Evolutionary conservation across 2,797 vertebrate genomes (phyloP).

Genomic region (Pangasius mekongensis): DNA sequence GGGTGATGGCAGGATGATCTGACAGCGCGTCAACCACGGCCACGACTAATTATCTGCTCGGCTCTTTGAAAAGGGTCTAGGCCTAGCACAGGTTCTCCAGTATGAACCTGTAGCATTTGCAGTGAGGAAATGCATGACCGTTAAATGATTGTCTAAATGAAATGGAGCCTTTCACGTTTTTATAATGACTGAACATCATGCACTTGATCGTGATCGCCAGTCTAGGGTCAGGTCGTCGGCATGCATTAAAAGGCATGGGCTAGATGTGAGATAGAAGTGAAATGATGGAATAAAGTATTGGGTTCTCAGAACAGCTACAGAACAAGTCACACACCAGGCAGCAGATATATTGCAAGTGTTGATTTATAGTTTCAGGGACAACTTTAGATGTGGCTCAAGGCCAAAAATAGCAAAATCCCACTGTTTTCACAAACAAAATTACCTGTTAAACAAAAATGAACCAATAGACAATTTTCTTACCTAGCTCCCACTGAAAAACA

Average conservation of each 20-base stretch:
- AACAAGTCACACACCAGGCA: not conserved
- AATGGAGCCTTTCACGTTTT: not conserved
- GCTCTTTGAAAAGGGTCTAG: not conserved
- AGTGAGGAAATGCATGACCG: not conserved
- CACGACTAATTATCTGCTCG: not conserved
- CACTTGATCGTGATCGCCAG: not conserved
- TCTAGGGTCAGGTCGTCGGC: not conserved
- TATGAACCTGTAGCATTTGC: not conserved
- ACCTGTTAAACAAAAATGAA: not conserved
- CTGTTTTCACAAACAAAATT: not conserved
- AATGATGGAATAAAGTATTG: not conserved
- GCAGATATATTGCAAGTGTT: not conserved
- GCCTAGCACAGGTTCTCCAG: not conserved
- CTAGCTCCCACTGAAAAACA: not conserved
- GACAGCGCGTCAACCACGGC: not conserved
- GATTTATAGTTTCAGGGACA: not conserved
- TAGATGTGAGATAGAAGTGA: not conserved
- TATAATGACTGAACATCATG: not conserved
- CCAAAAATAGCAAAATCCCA: not conserved
- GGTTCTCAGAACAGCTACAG: not conserved
- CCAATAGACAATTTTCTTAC: not conserved
- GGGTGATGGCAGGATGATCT: not conserved
- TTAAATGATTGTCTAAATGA: not conserved
- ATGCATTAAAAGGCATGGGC: not conserved
- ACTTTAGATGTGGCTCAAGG: not conserved